phyloP scores from a whole-genome alignment of 2,888 invertebrate genomes.

The Catocala sponsa region DNA sequence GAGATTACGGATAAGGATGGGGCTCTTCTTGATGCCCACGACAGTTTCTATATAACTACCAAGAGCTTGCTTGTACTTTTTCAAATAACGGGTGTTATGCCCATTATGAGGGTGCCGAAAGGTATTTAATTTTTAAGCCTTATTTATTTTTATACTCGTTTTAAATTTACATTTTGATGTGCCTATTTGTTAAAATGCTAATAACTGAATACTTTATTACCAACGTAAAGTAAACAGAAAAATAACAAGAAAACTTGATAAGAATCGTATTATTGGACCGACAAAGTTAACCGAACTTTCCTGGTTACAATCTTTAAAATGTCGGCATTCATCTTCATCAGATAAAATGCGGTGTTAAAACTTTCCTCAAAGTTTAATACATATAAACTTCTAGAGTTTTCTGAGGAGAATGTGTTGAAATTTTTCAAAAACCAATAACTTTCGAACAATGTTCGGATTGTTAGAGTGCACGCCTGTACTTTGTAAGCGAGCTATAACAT shows the following conservation, averaged over 20 bases:
- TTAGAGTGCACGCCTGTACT: slow-evolving; percentile 37
- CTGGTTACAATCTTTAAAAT: slow-evolving; percentile 31
- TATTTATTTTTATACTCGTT: too few species aligned
- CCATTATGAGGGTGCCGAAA: slow-evolving; percentile 90
- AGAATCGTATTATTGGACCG: slow-evolving; percentile 4
- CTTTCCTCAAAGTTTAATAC: slow-evolving; percentile 39
- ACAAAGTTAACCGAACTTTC: slow-evolving; percentile 15
- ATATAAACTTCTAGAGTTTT: slow-evolving; percentile 43
- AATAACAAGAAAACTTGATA: background rate
- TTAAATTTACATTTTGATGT: too few species aligned
- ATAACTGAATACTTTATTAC: too few species aligned
- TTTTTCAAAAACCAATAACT: slow-evolving; percentile 45
- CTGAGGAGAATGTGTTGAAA: slow-evolving; percentile 39
- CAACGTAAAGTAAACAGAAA: background rate
- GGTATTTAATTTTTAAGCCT: slow-evolving; percentile 58
- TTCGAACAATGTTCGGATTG: slow-evolving; percentile 40
- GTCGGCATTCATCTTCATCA: slow-evolving; percentile 39
- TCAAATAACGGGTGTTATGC: slow-evolving; percentile 93
- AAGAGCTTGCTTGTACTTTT: slow-evolving; percentile 91
- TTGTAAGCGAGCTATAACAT: slow-evolving; percentile 27
- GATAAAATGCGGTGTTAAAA: slow-evolving; percentile 36
- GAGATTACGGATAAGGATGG: slow-evolving; percentile 86
- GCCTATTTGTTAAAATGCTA: too few species aligned
- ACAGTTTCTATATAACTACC: slow-evolving; percentile 91
- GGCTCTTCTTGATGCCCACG: slow-evolving; percentile 89